Base-by-base conservation (phyloP, 2,797 vertebrate species). In the Lutjanus argentimaculatus region DNA sequence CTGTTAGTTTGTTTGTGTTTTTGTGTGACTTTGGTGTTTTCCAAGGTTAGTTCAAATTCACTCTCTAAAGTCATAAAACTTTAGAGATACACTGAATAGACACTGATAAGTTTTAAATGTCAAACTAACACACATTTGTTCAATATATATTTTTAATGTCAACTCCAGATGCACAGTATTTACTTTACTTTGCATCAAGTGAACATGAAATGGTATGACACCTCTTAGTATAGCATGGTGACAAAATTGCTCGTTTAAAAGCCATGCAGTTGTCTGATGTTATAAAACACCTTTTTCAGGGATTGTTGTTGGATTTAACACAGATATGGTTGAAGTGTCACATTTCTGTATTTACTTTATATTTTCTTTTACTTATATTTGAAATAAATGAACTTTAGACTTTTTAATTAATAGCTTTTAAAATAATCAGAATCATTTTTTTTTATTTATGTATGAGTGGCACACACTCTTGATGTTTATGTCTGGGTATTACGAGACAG, bases 141-240 rank as follows among this genome's bases (percentile, higher is more conserved):
- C 36, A 43, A 45, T 57, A 42, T 30, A 15, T 7, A 53, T 25
- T 53, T 48, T 9, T 16, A 19, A 55, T 48, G 25, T n/a, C n/a
- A 42, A 0, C 62, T 46, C 59, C 2, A 25, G 21, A 56, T 59
- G 17, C 45, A 59, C 25, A 19, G 12, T 48, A 21, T 51, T 65
- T 16, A 48, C 25, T 64, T 61, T 66, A 16, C 4, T 46, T 74
- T 64, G n/a, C n/a, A 43, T 25, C 63, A 49, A 16, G 19, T 64
- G n/a, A 8, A 16, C 19, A 52, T 72, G 4, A 22, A 51, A 57
- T 6, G 46, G 8, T 25, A 1, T 42, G 52, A 14, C n/a, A 25
- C 17, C 7, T 65, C 13, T 53, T 46, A 11, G 48, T 58, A 30
- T 8, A 45, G 45, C 15, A 2, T 8, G 7, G 30, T 22, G 4